Conservation (phyloP, 2,797 vertebrate species). For the Ceyx erithaca region DNA sequence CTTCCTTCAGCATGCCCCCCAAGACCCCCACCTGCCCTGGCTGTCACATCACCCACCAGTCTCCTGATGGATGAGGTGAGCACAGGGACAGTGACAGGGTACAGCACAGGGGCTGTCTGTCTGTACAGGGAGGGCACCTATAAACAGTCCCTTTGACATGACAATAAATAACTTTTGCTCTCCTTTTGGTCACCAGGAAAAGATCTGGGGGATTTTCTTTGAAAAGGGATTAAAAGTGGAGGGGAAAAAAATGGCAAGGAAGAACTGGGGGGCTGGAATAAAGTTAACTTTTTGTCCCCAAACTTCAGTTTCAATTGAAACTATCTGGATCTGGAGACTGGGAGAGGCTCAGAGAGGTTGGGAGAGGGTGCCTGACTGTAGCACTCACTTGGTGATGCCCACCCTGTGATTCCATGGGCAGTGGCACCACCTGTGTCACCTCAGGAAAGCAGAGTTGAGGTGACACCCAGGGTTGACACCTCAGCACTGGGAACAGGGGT, state of each 20-base stretch:
- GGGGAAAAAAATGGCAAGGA: background rate
- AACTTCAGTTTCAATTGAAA: background rate
- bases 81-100: background rate
- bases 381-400: background rate
- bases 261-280: background rate
- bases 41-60: accelerated
- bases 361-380: accelerated
- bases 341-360: background rate
- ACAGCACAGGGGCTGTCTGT: background rate
- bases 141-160: background rate
- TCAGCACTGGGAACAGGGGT: background rate
- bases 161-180: constrained; percentile 56
- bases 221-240: background rate
- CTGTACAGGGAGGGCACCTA: background rate
- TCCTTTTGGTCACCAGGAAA: background rate
- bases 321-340: background rate
- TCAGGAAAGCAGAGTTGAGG: background rate
- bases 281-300: background rate
- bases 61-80: background rate
- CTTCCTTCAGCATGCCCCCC: background rate
- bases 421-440: background rate
- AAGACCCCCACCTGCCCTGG: accelerated
- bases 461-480: background rate
- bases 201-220: background rate
- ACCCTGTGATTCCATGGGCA: accelerated